Evolutionary conservation across 2,113 vertebrate species (phyloP), one percentile per base, ranked within the genome.

Genomic region (Bos indicus): DNA sequence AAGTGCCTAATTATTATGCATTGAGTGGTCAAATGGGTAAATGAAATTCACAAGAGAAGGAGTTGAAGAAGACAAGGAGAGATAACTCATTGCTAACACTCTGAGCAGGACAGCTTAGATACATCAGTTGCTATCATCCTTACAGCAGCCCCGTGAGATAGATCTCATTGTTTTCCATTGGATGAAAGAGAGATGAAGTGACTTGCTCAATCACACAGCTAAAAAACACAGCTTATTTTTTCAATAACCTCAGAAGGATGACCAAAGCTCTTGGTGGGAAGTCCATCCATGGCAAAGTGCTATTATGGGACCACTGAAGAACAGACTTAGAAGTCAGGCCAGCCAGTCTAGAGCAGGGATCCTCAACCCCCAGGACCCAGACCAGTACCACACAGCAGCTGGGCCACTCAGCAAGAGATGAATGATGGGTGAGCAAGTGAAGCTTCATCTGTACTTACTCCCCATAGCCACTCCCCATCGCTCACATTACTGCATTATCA

Each of bases 341-440:
- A 59, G 52, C n/a, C 28, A 19, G 40, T 46, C 21, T 59, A 59
- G 48, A 86, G n/a, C 19, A 40, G n/a, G 5, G 36, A 74, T 40
- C 36, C n/a, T 74, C n/a, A 74, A 25, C 10, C 19, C 3, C 10
- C 0, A 1, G 19, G 19, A 10, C 11, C 10, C 36, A 40, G 67
- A 74, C 19, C 10, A 40, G 67, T 74, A 74, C 36, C n/a, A 40
- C 62, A 19, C n/a, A 6, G 67, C 36, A 40, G 13, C 67, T 0
- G 5, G 23, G 67, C 19, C 36, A 40, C 67, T 40, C 10, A 40
- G 67, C 36, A 40, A 12, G 48, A 48, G 21, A 23, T 3, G 36
- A 40, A 40, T 25, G 67, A 74, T 40, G 36, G 36, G 19, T 74
- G 67, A 25, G 36, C 21, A 25, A 40, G 19, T 40, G 36, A 25